These are phyloP conservation scores for Scaptodrosophila lebanonensis DNA, from an alignment of 1,140 invertebrate species.

Conservation along the genomic window DNA sequence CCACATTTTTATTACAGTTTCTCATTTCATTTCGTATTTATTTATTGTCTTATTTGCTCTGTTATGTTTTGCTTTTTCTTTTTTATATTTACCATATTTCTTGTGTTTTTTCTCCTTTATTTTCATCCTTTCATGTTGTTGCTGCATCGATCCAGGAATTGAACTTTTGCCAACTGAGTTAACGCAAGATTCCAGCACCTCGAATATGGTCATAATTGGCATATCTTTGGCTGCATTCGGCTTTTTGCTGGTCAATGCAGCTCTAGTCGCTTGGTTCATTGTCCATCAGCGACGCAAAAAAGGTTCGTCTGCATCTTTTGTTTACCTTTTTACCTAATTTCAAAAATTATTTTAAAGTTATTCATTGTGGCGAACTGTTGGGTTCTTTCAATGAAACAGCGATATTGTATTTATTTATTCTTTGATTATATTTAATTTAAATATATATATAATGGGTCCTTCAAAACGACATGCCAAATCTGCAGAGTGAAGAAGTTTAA, in stretches of 20 bases:
- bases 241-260: slow-evolving; percentile 88
- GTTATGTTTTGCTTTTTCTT: slow-evolving; percentile 42
- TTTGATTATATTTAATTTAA: too few relatives aligned
- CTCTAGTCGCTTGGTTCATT: slow-evolving; percentile 90
- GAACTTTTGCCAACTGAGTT: slow-evolving; percentile 83
- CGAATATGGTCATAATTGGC: slow-evolving; percentile 88
- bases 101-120: slow-evolving; percentile 18
- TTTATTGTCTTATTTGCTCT: slow-evolving; percentile 68
- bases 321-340: slow-evolving; percentile 1
- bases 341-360: not conserved
- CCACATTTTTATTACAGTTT: slow-evolving; percentile 78
- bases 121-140: slow-evolving; percentile 36
- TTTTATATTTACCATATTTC: slow-evolving; percentile 42
- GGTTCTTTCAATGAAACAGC: not conserved
- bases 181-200: slow-evolving; percentile 81
- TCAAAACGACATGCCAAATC: too few relatives aligned
- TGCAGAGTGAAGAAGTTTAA: too few relatives aligned
- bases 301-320: slow-evolving; percentile 78
- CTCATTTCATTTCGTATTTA: slow-evolving; percentile 64
- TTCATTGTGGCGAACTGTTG: not conserved
- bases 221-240: slow-evolving; percentile 88
- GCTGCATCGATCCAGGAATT: slow-evolving; percentile 77
- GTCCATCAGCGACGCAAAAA: slow-evolving; percentile 84
- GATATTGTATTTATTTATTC: not conserved
- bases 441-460: too few relatives aligned